Conservation (phyloP, 2,888 invertebrate genomes). For the Eilema caniola region DNA sequence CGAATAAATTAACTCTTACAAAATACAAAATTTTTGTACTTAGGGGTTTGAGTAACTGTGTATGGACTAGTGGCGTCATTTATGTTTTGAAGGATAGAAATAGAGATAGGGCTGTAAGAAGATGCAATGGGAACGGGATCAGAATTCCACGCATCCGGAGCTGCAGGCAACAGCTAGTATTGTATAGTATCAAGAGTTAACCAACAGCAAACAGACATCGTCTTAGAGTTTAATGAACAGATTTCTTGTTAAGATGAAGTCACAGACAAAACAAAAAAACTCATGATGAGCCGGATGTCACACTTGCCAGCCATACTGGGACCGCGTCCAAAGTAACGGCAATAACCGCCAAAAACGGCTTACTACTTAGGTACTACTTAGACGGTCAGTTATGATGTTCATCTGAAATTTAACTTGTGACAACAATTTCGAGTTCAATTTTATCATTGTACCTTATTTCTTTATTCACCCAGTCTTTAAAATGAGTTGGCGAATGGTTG, state of each 20-base stretch:
- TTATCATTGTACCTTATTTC: no score
- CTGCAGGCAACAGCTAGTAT: no score
- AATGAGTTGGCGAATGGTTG: neutral
- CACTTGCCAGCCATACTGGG: conserved; percentile 44
- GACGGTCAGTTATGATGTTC: conserved; percentile 21
- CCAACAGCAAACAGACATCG: neutral
- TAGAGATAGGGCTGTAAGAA: no score
- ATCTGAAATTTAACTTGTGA: conserved; percentile 4
- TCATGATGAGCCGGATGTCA: conserved; percentile 22
- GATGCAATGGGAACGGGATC: no score
- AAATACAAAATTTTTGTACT: neutral
- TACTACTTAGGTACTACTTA: conserved; percentile 31
- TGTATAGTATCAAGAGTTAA: no score
- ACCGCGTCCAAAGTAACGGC: conserved; percentile 43
- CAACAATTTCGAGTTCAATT: neutral
- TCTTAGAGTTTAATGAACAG: conserved; percentile 7
- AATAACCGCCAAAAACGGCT: conserved; percentile 27
- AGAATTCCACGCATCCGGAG: no score
- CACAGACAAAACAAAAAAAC: conserved; percentile 17
- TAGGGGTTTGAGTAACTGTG: no score
- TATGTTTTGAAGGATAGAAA: no score
- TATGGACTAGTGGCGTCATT: no score
- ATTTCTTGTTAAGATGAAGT: conserved; percentile 13
- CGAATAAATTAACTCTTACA: neutral
- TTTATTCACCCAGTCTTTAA: neutral